Conservation (phyloP, 2,888 invertebrate species). For the Harmothoe impar region DNA sequence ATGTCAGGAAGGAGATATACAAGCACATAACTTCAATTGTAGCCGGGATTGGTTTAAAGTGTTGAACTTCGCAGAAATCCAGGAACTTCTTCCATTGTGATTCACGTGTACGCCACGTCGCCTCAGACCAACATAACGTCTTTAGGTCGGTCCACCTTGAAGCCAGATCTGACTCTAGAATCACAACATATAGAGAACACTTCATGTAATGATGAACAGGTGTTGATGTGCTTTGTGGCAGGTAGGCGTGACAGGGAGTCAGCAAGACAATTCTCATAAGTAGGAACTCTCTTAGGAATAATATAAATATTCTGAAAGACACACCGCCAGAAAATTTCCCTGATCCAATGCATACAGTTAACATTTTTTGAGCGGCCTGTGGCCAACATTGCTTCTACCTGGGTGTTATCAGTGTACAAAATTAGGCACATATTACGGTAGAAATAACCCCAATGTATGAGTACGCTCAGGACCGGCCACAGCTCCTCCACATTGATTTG, state of each 20-base stretch:
- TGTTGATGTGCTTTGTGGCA: background rate
- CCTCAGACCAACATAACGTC: background rate
- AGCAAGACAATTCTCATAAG: background rate
- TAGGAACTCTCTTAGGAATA: background rate
- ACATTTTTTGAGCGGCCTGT: background rate
- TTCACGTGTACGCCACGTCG: background rate
- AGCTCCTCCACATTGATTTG: no score
- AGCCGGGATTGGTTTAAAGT: background rate
- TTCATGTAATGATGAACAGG: background rate
- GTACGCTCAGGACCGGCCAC: no score
- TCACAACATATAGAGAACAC: background rate
- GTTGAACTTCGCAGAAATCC: background rate
- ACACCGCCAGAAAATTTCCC: background rate
- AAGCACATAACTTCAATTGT: background rate
- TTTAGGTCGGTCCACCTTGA: background rate
- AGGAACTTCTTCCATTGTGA: background rate
- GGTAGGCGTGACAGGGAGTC: background rate
- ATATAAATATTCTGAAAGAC: no score
- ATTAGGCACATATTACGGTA: no score
- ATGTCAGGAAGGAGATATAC: background rate
- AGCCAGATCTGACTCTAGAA: background rate
- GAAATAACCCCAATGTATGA: no score
- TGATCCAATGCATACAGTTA: background rate
- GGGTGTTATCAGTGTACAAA: background rate
- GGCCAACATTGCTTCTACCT: background rate